Evolutionary conservation across 2,797 vertebrate genomes (phyloP), one percentile per base, ranked within the genome.

Genomic region (Bufotes viridis): DNA sequence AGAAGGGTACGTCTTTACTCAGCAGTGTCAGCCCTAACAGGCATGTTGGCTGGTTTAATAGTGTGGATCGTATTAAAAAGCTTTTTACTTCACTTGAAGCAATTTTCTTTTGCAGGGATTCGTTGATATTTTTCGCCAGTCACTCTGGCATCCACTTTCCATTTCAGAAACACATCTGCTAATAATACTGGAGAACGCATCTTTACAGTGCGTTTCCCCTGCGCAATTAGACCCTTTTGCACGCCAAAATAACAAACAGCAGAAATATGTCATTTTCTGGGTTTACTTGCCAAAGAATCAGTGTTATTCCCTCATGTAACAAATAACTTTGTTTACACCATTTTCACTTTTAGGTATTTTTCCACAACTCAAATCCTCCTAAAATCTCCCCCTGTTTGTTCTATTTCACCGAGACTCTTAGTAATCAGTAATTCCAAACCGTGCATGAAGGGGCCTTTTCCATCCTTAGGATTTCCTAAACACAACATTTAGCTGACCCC

Each of bases 171-270:
- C n/a, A 81, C 14, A 78, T 78, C 74, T 85, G 74, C 49, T 78
- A 24, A 22, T 49, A 75, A 60, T 78, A 42, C 61, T 29, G 67
- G 55, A 9, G 26, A 53, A 55, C 1, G 14, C 75, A 53, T 26
- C 61, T 69, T 86, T 78, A 65, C 42, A 53, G 67, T 53, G 75
- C 78, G 34, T 85, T 60, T 84, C 53, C 22, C 18, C 74, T 75
- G 55, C 2, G 3, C 22, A 3, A 12, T 29, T 29, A 57, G 10
- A 20, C 22, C 9, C 22, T n/a, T 70, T 9, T 5, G 17, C 60
- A 65, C 53, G 75, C 74, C 74, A 67, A 67, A 86, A 13, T 78
- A 78, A 57, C 22, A 63, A 78, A 78, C 49, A 34, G 20, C 29
- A 67, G 65, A 85, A 78, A 26, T 82, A 60, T 61, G 55, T 29